Conservation (phyloP, 1,140 invertebrate genomes). For the Centruroides vittatus region DNA sequence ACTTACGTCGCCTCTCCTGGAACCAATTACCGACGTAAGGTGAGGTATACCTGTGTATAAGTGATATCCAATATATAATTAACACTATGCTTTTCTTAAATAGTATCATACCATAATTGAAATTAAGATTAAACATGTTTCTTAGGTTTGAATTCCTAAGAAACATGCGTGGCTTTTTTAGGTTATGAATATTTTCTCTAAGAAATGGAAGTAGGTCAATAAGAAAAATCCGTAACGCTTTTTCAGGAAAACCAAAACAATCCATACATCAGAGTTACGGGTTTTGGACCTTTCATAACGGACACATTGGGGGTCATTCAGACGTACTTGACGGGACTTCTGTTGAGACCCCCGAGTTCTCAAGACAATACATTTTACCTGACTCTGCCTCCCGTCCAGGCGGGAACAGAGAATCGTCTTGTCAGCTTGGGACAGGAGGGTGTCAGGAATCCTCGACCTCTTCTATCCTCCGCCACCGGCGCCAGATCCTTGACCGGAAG, state of each 20-base stretch:
- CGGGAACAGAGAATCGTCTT: constrained; percentile 2
- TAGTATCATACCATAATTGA: no score
- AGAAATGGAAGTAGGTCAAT: not conserved
- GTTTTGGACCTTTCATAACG: constrained; percentile 17
- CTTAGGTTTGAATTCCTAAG: not conserved
- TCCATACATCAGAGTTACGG: constrained; percentile 10
- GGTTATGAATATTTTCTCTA: not conserved
- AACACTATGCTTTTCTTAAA: no score
- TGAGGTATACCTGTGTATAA: no score
- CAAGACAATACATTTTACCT: constrained; percentile 6
- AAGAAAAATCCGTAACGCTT: not conserved
- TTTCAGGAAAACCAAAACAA: constrained; percentile 2
- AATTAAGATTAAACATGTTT: no score
- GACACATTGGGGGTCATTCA: constrained; percentile 18
- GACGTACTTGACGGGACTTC: constrained; percentile 15
- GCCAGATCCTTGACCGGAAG: not conserved
- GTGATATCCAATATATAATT: no score
- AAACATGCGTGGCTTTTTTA: not conserved
- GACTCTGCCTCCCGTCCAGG: constrained; percentile 10
- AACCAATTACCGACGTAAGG: no score
- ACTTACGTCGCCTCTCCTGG: no score
- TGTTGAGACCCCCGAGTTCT: constrained; percentile 5
- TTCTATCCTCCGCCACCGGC: not conserved
- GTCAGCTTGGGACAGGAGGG: not conserved
- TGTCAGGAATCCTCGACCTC: not conserved